A percentile compares a stretch with the other conserved stretches of the same genome.
Evolutionary conservation across 2,113 vertebrate species (phyloP).

Genomic region (Rhinogobius similis): DNA sequence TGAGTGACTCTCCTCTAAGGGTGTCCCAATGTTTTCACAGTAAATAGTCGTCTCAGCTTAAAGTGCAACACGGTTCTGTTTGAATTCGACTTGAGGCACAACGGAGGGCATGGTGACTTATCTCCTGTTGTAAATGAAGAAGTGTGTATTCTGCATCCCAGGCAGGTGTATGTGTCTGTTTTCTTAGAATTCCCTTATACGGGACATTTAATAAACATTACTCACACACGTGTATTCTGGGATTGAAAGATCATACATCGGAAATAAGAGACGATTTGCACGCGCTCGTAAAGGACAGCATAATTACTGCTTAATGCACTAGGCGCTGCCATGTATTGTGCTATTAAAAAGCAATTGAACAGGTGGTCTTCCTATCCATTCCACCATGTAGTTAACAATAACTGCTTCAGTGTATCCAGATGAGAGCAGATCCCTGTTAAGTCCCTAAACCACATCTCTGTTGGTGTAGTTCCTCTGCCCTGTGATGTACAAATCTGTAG

Average conservation of each 20-base stretch:
- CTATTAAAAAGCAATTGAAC: conserved; percentile 12
- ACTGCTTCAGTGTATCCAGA: conserved; percentile 7
- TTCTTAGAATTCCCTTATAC: not conserved
- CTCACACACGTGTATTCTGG: not conserved
- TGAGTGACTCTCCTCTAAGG: too few species aligned
- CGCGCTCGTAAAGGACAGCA: not conserved
- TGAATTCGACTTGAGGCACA: too few species aligned
- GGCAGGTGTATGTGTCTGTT: not conserved
- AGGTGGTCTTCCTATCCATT: conserved; percentile 6
- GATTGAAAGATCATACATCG: not conserved
- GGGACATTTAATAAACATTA: not conserved
- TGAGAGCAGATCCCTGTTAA: conserved; percentile 7
- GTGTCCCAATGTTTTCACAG: too few species aligned
- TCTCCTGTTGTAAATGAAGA: too few species aligned
- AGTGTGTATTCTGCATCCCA: too few species aligned
- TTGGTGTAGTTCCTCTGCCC: conserved; percentile 5
- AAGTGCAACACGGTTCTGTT: too few species aligned
- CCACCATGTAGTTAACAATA: conserved; percentile 2
- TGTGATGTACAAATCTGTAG: conserved; percentile 3
- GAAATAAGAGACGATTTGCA: not conserved
- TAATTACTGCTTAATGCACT: conserved; percentile 1
- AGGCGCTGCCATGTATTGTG: not conserved
- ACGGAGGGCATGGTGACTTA: too few species aligned
- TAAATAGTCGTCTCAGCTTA: too few species aligned
- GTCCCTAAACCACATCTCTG: not conserved